These are phyloP conservation scores for Psittacula cyanocephala DNA, from an alignment of 2,113 vertebrate species.

Conservation along the genomic window DNA sequence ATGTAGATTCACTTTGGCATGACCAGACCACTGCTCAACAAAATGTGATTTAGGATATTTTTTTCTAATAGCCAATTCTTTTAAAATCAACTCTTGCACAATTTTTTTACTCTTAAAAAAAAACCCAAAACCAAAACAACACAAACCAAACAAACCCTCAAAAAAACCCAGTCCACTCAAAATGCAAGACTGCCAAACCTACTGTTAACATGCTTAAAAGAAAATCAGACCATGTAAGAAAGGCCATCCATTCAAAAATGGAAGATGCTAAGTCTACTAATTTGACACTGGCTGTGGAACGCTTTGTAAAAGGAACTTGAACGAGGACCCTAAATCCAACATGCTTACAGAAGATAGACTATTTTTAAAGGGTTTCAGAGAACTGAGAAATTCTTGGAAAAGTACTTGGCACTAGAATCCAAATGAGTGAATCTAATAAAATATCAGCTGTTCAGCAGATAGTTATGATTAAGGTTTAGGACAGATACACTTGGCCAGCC, in stretches of 20 bases:
- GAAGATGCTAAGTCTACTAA: not conserved
- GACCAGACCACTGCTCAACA: not conserved
- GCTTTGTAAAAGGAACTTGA: not conserved
- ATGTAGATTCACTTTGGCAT: not conserved
- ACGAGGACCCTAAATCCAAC: not conserved
- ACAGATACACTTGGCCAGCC: not conserved
- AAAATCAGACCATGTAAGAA: not conserved
- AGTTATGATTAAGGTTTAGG: not conserved
- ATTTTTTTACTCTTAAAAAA: not conserved
- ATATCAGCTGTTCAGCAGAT: not conserved
- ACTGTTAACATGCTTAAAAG: not conserved
- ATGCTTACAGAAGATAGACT: not conserved
- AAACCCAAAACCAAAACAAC: not conserved
- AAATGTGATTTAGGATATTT: not conserved
- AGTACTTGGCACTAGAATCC: not conserved
- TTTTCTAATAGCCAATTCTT: not conserved
- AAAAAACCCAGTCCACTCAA: not conserved
- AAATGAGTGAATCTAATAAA: not conserved
- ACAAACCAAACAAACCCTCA: not conserved
- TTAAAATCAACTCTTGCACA: not conserved
- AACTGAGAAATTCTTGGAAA: not conserved
- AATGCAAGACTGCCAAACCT: not conserved
- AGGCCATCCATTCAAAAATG: not conserved
- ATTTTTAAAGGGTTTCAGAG: not conserved
- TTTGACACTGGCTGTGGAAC: not conserved